These are phyloP conservation scores for Netelia virgata DNA, from an alignment of 2,888 invertebrate genomes.

Conservation along the genomic window DNA sequence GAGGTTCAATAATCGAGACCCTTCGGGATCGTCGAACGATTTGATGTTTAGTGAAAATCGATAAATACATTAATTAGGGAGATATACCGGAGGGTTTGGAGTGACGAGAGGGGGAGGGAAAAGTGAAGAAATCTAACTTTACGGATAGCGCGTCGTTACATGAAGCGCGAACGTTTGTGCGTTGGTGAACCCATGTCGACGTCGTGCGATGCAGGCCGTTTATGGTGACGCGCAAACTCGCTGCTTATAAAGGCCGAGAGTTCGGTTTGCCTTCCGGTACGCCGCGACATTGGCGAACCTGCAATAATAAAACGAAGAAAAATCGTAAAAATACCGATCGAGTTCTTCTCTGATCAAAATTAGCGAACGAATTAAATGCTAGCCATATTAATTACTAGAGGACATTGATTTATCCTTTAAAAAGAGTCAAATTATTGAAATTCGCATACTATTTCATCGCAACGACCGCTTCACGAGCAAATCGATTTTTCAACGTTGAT, in stretches of 20 bases:
- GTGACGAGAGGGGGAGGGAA: constrained; percentile 67
- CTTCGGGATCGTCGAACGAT: constrained; percentile 5
- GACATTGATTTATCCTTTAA: no score
- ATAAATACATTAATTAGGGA: constrained; percentile 75
- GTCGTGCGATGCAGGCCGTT: constrained; percentile 90
- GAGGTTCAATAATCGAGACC: background rate
- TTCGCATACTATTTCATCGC: no score
- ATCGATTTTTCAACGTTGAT: no score
- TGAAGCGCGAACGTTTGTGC: constrained; percentile 90
- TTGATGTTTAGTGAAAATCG: constrained; percentile 57
- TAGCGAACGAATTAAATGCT: background rate
- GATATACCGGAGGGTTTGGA: constrained; percentile 34
- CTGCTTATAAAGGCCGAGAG: constrained; percentile 90
- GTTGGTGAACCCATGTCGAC: constrained; percentile 92
- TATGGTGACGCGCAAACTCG: constrained; percentile 91
- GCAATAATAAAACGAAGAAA: no score
- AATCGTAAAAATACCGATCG: no score
- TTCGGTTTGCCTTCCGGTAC: constrained; percentile 86
- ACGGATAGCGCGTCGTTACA: constrained; percentile 86
- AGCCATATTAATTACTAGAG: no score
- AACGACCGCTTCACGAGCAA: no score
- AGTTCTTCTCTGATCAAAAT: no score
- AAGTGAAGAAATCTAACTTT: constrained; percentile 79
- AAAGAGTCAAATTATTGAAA: no score
- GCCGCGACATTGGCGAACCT: constrained; percentile 85